Percentiles rank a stretch among this genome's conserved stretches.
Conservation (phyloP, 2,888 invertebrate species). For the Drosophila sordidula region DNA sequence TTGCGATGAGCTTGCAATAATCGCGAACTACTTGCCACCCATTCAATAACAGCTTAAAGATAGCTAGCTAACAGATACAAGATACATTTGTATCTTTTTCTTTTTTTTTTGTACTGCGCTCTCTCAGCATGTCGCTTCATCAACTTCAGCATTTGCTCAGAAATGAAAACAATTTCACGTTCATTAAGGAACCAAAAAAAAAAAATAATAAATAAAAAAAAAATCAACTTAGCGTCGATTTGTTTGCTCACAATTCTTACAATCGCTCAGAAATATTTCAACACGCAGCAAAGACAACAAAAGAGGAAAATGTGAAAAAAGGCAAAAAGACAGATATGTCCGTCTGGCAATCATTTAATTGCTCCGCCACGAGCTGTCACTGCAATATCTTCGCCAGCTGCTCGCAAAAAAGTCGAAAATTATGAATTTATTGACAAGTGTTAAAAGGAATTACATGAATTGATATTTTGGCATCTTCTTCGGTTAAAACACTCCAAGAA, state of each 20-base stretch:
- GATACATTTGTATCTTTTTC: conserved; percentile 50
- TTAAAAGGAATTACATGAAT: conserved; percentile 30
- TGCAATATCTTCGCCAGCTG: neutral
- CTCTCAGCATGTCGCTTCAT: conserved; percentile 47
- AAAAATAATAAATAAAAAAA: neutral
- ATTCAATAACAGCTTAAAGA: conserved; percentile 13
- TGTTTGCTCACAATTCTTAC: conserved; percentile 1
- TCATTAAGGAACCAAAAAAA: conserved; percentile 50
- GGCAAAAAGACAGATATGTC: conserved; percentile 2
- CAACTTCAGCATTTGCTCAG: conserved; percentile 55
- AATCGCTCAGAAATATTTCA: conserved; percentile 28
- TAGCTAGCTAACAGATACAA: conserved; percentile 16
- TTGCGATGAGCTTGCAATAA: conserved; percentile 69
- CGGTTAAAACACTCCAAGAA: neutral
- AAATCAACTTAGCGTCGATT: conserved; percentile 14
- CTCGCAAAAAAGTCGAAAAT: conserved; percentile 10
- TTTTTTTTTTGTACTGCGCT: neutral
- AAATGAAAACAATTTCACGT: conserved; percentile 72
- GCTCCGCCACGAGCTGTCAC: conserved; percentile 7
- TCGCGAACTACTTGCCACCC: conserved; percentile 37
- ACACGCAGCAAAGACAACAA: conserved; percentile 6
- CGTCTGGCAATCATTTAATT: conserved; percentile 44
- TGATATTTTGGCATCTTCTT: conserved; percentile 10
- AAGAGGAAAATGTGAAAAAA: conserved; percentile 1
- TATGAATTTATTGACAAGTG: conserved; percentile 57